Evolutionary conservation across 2,797 vertebrate species (phyloP), one percentile per base, ranked within the genome.

Genomic region (Crenichthys baileyi): DNA sequence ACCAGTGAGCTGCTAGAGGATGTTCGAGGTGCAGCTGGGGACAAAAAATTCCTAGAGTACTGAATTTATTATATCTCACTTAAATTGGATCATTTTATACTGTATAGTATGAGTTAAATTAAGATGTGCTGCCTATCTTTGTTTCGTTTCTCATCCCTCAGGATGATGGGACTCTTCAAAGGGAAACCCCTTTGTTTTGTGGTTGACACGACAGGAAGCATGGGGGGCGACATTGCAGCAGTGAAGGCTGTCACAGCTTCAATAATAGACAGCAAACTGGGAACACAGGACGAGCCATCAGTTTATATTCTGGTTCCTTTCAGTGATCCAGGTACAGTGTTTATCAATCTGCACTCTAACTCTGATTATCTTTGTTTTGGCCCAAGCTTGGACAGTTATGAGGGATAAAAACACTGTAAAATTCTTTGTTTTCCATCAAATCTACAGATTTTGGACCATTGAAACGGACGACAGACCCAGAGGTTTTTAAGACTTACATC

Each of bases 181-280:
- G 87, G 90, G 9, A 85, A 90, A 53, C 82, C 86, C 20, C 87
- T 95, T 3, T 92, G 90, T 70, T 92, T 93, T 31, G 93, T 93
- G 71, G 88, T 93, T 0, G 93, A 93, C 89, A 91, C 88, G 9
- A 90, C 91, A 22, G 73, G 53, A 15, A 94, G 92, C 78, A 94
- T 93, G 91, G 12, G 24, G 0, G 85, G 91, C 3, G 87, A 90
- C 68, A 91, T 93, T 1, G 79, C 22, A 2, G 75, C 84, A 0
- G 91, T 93, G 58, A 88, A 31, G 18, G n/a, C 0, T 0, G 81
- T 91, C 24, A 86, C 88, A 0, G 31, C 86, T 13, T 70, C 67
- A 7, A 86, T 95, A 39, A 89, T 93, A 53, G 22, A 86, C 81
- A 83, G 71, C 2, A 55, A 81, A 8, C 79, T 80, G 20, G 91